Base-by-base conservation (phyloP, 1,140 invertebrate genomes). In the Nilaparvata lugens region DNA sequence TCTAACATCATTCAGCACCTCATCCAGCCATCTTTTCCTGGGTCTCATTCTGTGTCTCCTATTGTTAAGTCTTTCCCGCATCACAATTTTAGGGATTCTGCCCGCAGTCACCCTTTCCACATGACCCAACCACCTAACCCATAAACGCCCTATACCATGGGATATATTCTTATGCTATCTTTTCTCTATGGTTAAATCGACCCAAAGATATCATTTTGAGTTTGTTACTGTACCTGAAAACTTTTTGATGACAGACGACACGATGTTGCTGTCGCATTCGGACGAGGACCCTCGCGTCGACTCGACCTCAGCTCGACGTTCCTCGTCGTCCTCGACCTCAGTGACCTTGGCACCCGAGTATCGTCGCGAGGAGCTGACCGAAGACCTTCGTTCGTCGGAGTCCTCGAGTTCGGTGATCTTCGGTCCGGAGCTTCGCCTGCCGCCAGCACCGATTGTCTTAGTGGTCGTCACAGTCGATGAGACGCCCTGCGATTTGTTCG, bases 401-500 rank as follows among this genome's bases (percentile, higher is more conserved):
- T 65, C 64, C 14, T 56, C 52, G 18, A 65, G 54, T 57, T 65
- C 64, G 14, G 59, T 59, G 9, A 65, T 65, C 38, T 61, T 61
- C 0, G 64, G 55, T 4, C 60, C 60, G 11, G 65, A 66, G 16
- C 53, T 60, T 14, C 64, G 18, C 14, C 63, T 52, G 3, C 42
- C 40, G 9, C 60, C 62, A n/a, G n/a, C n/a, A n/a, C 53, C 35
- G 16, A 60, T 60, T n/a, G 68, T 68, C 13, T 62, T 64, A 11
- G 63, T 62, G 21, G 63, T 67, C 16, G 66, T 64, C 23, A 64
- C 64, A 14, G 63, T 54, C 2, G 56, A 61, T 19, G 57, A 61
- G 9, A 25, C 28, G 40, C 40, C 31, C 19, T 62, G 9, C 9
- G 51, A 53, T 45, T 64, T 56, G 28, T 66, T 59, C 28, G 64